A percentile compares a stretch with the other conserved stretches of the same genome.
Conservation (phyloP, 1,140 invertebrate species). For the Drosophila cardini region DNA sequence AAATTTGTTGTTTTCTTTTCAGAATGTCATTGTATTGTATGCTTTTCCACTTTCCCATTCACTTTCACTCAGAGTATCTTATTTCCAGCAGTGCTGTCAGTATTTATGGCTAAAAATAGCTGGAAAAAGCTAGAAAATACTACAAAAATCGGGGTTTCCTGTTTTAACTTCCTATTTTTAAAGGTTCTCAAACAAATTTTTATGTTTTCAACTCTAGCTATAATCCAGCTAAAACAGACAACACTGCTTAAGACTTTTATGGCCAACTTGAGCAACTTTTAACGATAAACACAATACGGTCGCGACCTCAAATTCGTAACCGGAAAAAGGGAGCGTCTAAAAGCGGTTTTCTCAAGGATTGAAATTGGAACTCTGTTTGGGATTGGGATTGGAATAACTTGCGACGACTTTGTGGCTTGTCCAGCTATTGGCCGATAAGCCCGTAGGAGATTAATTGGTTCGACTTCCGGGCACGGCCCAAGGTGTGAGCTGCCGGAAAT, state of each 20-base stretch:
- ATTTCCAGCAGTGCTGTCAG: too few relatives aligned
- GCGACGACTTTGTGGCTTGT: constrained; percentile 21
- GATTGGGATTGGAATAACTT: constrained; percentile 9
- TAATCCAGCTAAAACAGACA: too few relatives aligned
- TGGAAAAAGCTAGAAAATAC: too few relatives aligned
- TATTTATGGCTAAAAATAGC: too few relatives aligned
- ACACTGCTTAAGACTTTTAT: constrained; percentile 7
- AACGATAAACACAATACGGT: constrained; percentile 25
- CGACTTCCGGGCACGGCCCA: constrained; percentile 34
- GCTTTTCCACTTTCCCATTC: background rate
- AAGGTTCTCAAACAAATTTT: too few relatives aligned
- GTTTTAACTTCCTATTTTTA: too few relatives aligned
- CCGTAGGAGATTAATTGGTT: constrained; percentile 72
- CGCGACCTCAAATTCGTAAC: constrained; percentile 43
- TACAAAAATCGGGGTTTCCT: too few relatives aligned
- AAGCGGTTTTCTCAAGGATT: background rate
- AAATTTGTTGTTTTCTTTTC: constrained; percentile 29
- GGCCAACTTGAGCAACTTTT: constrained; percentile 52
- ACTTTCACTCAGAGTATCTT: background rate
- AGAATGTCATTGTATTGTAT: background rate
- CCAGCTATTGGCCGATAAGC: constrained; percentile 35
- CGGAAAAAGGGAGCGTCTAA: constrained; percentile 52
- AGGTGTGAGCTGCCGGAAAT: constrained; percentile 58
- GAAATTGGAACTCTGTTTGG: background rate
- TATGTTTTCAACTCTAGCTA: too few relatives aligned